phyloP scores from a whole-genome alignment of 2,797 vertebrate species.

The Danio jaintianensis region DNA sequence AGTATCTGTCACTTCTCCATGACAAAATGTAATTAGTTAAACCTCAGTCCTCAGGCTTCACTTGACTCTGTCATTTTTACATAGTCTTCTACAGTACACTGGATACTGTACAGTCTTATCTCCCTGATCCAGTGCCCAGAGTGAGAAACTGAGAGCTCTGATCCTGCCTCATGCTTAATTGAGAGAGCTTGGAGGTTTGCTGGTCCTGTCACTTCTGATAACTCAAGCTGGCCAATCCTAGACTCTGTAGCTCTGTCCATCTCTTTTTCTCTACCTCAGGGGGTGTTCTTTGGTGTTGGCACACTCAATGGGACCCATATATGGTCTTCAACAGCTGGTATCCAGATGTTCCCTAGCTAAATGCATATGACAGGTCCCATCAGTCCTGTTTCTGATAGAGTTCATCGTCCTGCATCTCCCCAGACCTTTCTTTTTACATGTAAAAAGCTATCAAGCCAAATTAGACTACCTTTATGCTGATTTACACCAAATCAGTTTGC shows the following conservation, averaged over 20 bases:
- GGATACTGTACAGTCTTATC: slow-evolving; percentile 47
- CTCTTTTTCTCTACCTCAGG: slow-evolving; percentile 52
- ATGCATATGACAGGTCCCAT: slow-evolving; percentile 55
- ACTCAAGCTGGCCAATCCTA: slow-evolving; percentile 50
- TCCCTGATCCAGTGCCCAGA: slow-evolving; percentile 9
- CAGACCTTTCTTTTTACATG: slow-evolving; percentile 54
- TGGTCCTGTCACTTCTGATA: slow-evolving; percentile 63
- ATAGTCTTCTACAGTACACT: slow-evolving; percentile 4
- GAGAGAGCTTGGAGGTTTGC: slow-evolving; percentile 57
- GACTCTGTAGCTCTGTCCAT: slow-evolving; percentile 35
- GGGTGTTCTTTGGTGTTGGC: slow-evolving; percentile 51
- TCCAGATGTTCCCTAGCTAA: slow-evolving; percentile 62
- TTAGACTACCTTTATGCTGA: slow-evolving; percentile 72
- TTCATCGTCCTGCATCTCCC: slow-evolving; percentile 1
- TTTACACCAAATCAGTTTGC: slow-evolving; percentile 58
- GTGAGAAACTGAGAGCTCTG: slow-evolving; percentile 41
- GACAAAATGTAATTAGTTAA: slow-evolving; percentile 5
- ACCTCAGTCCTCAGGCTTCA: slow-evolving; percentile 13
- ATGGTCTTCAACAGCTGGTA: slow-evolving; percentile 60
- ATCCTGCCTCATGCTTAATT: slow-evolving; percentile 55
- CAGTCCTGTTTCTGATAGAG: slow-evolving; percentile 48
- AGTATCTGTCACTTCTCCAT: background rate
- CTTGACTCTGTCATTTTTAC: background rate
- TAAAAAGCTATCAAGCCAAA: slow-evolving; percentile 71
- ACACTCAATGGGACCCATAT: slow-evolving; percentile 37